Conservation (phyloP, 1,140 invertebrate species). For the Geopemphigus sp. region DNA sequence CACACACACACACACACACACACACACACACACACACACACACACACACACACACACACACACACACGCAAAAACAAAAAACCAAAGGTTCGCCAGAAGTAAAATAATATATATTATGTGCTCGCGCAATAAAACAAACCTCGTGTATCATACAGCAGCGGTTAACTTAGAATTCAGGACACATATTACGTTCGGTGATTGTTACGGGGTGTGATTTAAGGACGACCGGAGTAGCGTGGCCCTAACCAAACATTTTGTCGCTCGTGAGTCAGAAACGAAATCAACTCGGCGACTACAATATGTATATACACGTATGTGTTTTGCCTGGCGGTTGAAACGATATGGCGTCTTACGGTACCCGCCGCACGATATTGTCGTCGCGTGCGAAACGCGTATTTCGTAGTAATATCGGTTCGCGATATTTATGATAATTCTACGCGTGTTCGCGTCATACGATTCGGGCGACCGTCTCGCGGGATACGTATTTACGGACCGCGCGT, state of each 20-base stretch:
- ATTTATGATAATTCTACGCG: too few species aligned
- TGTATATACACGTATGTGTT: not conserved
- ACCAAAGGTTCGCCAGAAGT: not conserved
- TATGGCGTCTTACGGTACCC: too few species aligned
- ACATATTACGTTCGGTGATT: conserved; percentile 6
- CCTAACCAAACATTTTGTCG: not conserved
- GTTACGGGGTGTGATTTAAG: not conserved
- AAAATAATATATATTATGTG: conserved; percentile 9
- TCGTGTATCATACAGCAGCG: not conserved
- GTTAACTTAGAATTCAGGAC: conserved; percentile 36
- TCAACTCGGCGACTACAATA: not conserved
- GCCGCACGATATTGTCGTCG: too few species aligned
- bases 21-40: too few species aligned
- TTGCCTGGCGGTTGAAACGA: not conserved
- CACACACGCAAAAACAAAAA: not conserved
- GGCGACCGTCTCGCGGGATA: too few species aligned
- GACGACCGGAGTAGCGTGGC: not conserved
- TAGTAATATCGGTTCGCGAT: too few species aligned
- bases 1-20: too few species aligned
- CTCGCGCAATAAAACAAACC: conserved; percentile 7
- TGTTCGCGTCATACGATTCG: too few species aligned
- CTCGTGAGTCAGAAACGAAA: not conserved
- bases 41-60: too few species aligned
- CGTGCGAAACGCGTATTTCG: too few species aligned
- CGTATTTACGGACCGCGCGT: too few species aligned